These are phyloP conservation scores for Onychorhynchus coronatus DNA, from an alignment of 2,113 vertebrate genomes.

Conservation along the genomic window DNA sequence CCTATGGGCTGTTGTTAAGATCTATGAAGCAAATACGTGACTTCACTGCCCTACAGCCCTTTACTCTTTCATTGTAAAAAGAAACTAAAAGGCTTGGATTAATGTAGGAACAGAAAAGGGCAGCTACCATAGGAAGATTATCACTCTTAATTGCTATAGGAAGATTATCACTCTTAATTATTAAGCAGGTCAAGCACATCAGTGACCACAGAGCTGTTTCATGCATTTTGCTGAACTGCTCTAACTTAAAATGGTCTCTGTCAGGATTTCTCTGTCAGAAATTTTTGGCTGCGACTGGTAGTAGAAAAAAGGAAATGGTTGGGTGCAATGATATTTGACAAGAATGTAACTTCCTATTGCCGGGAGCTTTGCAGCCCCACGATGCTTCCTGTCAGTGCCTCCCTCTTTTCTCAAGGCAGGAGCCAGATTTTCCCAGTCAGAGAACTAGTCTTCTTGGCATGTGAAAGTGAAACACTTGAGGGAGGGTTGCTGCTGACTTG, in stretches of 20 bases:
- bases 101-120: slow-evolving; percentile 4
- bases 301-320: slow-evolving; percentile 49
- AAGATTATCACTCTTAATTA: slow-evolving; percentile 6
- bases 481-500: not conserved
- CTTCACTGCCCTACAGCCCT: not conserved
- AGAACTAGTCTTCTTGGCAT: not conserved
- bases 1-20: not conserved
- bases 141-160: not conserved
- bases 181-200: not conserved
- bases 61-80: not conserved
- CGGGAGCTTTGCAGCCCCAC: not conserved
- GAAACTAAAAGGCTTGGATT: not conserved
- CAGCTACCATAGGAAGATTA: not conserved
- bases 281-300: not conserved
- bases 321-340: slow-evolving; percentile 33
- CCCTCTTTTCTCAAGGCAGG: not conserved
- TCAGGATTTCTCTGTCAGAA: not conserved
- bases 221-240: not conserved
- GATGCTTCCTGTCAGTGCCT: not conserved
- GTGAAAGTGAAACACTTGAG: not conserved
- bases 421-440: not conserved
- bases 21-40: not conserved
- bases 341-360: slow-evolving; percentile 37
- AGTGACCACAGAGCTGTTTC: not conserved
- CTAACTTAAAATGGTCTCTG: not conserved